These are phyloP conservation scores for Philaenus spumarius DNA, from an alignment of 1,140 invertebrate genomes.

Conservation along the genomic window DNA sequence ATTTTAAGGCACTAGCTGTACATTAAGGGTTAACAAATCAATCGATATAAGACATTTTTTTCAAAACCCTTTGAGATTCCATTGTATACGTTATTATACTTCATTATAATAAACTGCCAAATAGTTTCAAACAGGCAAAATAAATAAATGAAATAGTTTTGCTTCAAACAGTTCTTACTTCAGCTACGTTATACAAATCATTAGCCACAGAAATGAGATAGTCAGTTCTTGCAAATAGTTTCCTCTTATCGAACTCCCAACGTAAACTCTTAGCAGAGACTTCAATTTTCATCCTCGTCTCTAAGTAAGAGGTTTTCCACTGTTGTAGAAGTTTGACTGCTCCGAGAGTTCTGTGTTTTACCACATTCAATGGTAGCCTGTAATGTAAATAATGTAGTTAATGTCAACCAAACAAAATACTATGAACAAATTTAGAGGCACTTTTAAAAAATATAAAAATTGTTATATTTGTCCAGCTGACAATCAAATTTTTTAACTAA, in stretches of 20 bases:
- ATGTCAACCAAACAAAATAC: not conserved
- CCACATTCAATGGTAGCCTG: slow-evolving; percentile 43
- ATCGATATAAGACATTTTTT: too few species aligned
- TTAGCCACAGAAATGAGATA: slow-evolving; percentile 71
- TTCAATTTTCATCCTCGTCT: slow-evolving; percentile 73
- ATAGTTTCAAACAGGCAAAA: too few species aligned
- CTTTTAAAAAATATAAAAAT: not conserved
- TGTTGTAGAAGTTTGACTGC: slow-evolving; percentile 60
- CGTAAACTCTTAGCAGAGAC: slow-evolving; percentile 67
- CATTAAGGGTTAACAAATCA: too few species aligned
- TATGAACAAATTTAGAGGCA: not conserved
- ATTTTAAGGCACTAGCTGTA: too few species aligned
- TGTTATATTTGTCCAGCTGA: not conserved
- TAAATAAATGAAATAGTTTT: too few species aligned
- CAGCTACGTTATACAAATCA: slow-evolving; percentile 65
- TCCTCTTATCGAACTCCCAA: slow-evolving; percentile 84
- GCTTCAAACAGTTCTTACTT: slow-evolving; percentile 43
- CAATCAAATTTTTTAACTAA: too few species aligned
- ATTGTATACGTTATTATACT: too few species aligned
- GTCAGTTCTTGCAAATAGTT: slow-evolving; percentile 74
- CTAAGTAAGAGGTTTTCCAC: slow-evolving; percentile 68
- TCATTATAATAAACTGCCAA: too few species aligned
- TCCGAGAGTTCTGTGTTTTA: slow-evolving; percentile 34
- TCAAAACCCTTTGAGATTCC: too few species aligned
- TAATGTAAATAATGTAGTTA: slow-evolving; percentile 11